Evolutionary conservation across 2,888 invertebrate genomes (phyloP), one percentile per base, ranked within the genome.

Genomic region (Ecdyonurus torrentis): DNA sequence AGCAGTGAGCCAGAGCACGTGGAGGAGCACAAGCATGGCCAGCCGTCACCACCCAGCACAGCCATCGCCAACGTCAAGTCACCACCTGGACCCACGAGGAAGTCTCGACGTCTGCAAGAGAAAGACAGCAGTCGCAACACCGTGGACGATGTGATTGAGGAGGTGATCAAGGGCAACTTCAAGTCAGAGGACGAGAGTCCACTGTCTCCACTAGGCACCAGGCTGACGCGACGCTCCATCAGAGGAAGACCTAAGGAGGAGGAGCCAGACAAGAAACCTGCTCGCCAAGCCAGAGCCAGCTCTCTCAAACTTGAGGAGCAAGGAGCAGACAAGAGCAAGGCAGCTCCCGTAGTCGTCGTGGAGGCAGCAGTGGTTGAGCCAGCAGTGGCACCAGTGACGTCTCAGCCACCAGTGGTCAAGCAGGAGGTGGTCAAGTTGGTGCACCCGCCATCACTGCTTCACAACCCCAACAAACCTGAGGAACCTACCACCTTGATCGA

Each of bases 91-190:
- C 88, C 89, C 67, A 90, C 90, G 0, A 79, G 91, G 61, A 91
- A 91, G 73, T 91, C 91, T 0, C 80, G 87, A 64, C 79, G 91
- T 65, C 75, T 91, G 62, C 87, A 65, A 50, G 63, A 63, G 63
- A 63, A 63, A 58, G 63, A 63, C 59, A 84, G 83, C 60, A 83
- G 82, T 67, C 80, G 88, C 64, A 88, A 81, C 65, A 87, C 89
- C 1, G 83, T 91, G 10, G 94, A 95, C 71, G 92, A 91, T 69
- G 83, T 89, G 18, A 92, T 93, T 67, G 94, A 95, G 68, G 92
- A 94, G 70, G 91, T 92, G 0, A 85, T 91, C 1, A 84, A 89
- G 67, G 87, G 88, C 2, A 68, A 72, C 64, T 74, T 66, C 62
- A 18, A 37, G 7, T 24, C 24, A 23, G 59, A 63, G 52, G 79